phyloP scores from a whole-genome alignment of 2,797 vertebrate species.

The Buceros bicornis region DNA sequence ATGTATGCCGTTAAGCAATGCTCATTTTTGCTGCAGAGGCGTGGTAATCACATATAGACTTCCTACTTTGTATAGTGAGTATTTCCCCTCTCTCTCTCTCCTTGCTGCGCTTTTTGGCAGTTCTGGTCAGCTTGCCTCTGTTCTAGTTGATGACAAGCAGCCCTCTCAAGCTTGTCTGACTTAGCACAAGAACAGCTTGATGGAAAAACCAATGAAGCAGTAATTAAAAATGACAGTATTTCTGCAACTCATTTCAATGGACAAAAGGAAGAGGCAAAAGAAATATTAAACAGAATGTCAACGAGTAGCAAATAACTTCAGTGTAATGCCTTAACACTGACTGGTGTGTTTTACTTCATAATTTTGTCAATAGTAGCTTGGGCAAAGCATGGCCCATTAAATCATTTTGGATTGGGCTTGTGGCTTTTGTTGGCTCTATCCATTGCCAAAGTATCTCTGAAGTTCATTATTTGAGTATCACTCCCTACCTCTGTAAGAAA shows the following conservation, averaged over 20 bases:
- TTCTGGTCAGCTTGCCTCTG: not conserved
- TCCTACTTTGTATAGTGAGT: not conserved
- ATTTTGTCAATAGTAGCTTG: slow-evolving; percentile 1
- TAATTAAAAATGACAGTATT: not conserved
- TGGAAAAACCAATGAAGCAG: not conserved
- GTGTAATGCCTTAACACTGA: not conserved
- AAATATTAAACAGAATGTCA: not conserved
- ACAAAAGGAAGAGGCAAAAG: not conserved
- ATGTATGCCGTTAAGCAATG: not conserved
- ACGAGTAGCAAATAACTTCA: not conserved
- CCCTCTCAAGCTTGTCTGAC: not conserved
- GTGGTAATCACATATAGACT: not conserved
- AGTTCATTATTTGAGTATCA: not conserved
- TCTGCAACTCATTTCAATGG: not conserved
- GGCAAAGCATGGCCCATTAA: not conserved
- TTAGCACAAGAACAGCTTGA: not conserved
- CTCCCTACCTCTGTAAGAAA: not conserved
- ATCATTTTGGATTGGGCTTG: not conserved
- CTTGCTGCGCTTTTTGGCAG: not conserved
- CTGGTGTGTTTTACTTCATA: not conserved
- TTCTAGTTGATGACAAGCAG: not conserved
- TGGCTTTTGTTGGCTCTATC: slow-evolving; percentile 1
- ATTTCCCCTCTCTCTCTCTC: not conserved
- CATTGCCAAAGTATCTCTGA: not conserved
- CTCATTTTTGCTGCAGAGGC: not conserved